Base-by-base conservation (phyloP, 1,140 invertebrate genomes). In the Bilobella aurantiaca region DNA sequence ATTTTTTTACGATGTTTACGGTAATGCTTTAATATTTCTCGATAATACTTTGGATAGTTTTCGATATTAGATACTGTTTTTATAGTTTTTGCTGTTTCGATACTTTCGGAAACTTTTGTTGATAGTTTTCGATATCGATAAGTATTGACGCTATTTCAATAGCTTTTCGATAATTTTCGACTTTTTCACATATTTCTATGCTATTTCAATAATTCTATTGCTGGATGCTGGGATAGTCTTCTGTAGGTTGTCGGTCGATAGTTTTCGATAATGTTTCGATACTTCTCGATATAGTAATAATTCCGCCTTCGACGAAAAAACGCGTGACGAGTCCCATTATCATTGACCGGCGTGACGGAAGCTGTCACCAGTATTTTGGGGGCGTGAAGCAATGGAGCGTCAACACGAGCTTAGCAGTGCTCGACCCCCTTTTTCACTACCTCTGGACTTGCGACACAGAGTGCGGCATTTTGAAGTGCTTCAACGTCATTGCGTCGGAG, bases 391-490 rank as follows among this genome's bases (percentile, higher is more conserved):
- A 93, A 76, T 85, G 87, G 0, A 85, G 89, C 75, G 87, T 93
- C 64, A 83, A 81, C 49, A 83, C 86, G 65, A 85, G 84, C 57
- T 82, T 86, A 42, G 83, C 87, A 0, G 91, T 87, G 74, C 79
- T 96, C 65, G 93, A 98, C 81, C 90, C 92, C n/a, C 77, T 87
- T 18, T 90, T 90, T 74, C 88, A 90, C 76, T 85, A 90, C 3
- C 79, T 93, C 1, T 91, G 89, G 89, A 88, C 89, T 61, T 83
- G 74, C 73, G 63, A 65, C 53, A 65, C 62, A 0, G 75, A 81
- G 14, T 85, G 80, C 67, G 82, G 85, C 61, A 85, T 89, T 72
- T 82, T 93, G 69, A 83, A 83, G 56, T 89, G 89, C 67, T 91
- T 88, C 75, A 93, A 93, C 77, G 85, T 92, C 1, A 82, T 93